Conservation (phyloP, 1,140 invertebrate species). For the Lamellibrachia luymesi region DNA sequence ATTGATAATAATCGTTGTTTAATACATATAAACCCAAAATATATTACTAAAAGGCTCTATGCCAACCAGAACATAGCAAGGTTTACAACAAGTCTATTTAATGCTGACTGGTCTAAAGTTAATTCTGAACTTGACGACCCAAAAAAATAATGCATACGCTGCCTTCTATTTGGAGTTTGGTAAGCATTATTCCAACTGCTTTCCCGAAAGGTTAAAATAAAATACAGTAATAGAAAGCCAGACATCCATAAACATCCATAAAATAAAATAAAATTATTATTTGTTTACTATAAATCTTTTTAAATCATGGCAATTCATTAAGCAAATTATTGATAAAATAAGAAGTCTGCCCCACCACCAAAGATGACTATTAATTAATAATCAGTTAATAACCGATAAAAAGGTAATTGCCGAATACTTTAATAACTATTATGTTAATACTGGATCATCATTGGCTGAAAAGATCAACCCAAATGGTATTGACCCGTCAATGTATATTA, state of each 20-base stretch:
- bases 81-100: too few species aligned
- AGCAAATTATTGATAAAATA: not conserved
- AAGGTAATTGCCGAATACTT: not conserved
- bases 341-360: too few species aligned
- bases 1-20: too few species aligned
- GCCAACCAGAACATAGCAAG: too few species aligned
- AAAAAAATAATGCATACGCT: too few species aligned
- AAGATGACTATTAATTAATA: conserved; percentile 2
- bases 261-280: not conserved
- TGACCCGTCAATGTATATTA: not conserved
- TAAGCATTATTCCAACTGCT: not conserved
- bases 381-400: not conserved
- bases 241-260: too few species aligned
- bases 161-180: not conserved
- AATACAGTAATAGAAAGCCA: too few species aligned
- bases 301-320: not conserved
- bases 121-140: too few species aligned
- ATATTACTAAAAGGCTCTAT: too few species aligned
- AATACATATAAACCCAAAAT: too few species aligned
- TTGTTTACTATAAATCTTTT: not conserved
- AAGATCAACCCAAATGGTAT: not conserved
- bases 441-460: not conserved
- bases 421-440: not conserved
- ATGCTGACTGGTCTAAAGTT: too few species aligned
- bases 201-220: not conserved